Base-by-base conservation (phyloP, 2,888 invertebrate genomes). In the Amaurobius ferox region DNA sequence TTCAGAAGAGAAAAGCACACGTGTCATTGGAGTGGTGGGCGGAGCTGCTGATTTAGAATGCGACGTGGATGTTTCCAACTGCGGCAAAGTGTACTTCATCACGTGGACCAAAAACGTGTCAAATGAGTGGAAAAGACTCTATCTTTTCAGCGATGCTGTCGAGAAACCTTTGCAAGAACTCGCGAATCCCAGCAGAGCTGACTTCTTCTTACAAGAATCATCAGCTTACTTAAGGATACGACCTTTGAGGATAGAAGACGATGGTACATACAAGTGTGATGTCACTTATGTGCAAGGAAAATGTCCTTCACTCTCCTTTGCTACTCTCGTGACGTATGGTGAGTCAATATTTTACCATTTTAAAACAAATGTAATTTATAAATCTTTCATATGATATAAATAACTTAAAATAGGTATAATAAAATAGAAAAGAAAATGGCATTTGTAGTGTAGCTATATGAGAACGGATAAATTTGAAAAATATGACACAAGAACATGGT, bases 181-280 rank as follows among this genome's bases (percentile, higher is more conserved):
- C 67, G 86, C 88, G 23, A 81, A 86, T 70, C 88, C 88, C 11
- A 78, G 72, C 72, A 68, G 87, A 30, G 88, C 88, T 16, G 80
- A 86, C 26, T 88, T 88, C 55, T 70, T 72, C 67, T 55, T 88
- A 13, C 28, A 44, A 7, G 79, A 83, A 28, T 71, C 78, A 0
- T 68, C 73, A 2, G 81, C 85, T 39, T 79, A 67, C 61, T 92
- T 96, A 90, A 94, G 94, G 90, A 95, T 96, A 89, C 93, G 93
- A 35, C 93, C 94, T 71, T 93, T 95, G 16, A 93, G 94, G 89
- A 93, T 95, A 1, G 93, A 94, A 71, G 96, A 96, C 90, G 96
- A 96, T 89, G 95, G 95, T 0, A 93, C 94, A 68, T 96, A 95
- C 93, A 94, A 95, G 89, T 96, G 96, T 90, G 96, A 96, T 44